Percentiles rank a stretch among this genome's conserved stretches.
Evolutionary conservation across 1,140 invertebrate genomes (phyloP).

Genomic region (Melipona quadrifasciata): DNA sequence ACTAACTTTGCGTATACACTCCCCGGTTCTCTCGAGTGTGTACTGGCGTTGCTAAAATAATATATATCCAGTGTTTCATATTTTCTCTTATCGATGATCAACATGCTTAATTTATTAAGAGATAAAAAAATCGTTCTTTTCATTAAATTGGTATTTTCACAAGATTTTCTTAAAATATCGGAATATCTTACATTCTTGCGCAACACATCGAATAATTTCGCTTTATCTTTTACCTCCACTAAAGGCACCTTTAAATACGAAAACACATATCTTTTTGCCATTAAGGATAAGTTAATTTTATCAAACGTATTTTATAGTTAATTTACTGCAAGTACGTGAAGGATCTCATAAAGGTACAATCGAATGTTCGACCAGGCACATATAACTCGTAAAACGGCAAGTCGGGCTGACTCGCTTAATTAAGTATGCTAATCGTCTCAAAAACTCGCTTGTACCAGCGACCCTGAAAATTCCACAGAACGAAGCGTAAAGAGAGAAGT

Average conservation of each 20-base stretch:
- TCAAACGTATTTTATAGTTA: conserved; percentile 18
- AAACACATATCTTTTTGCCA: not conserved
- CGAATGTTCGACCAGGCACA: conserved; percentile 53
- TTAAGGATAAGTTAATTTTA: conserved; percentile 6
- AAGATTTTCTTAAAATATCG: no score
- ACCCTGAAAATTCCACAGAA: conserved; percentile 36
- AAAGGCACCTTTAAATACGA: not conserved
- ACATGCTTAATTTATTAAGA: not conserved
- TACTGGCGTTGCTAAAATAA: conserved; percentile 15
- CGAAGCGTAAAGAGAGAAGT: conserved; percentile 16
- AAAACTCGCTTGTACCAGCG: conserved; percentile 38
- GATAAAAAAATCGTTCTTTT: not conserved
- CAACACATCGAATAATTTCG: not conserved
- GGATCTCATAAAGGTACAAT: conserved; percentile 20
- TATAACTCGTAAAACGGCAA: conserved; percentile 57
- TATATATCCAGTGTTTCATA: conserved; percentile 5
- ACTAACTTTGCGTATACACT: conserved; percentile 6
- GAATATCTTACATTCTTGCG: not conserved
- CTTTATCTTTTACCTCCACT: not conserved
- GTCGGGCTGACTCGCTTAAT: conserved; percentile 55
- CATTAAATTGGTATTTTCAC: not conserved
- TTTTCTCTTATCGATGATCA: not conserved
- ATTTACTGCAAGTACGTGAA: conserved; percentile 37
- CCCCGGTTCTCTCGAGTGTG: conserved; percentile 9
- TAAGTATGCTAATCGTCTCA: conserved; percentile 67